Conservation (phyloP, 2,888 invertebrate genomes). For the Drosophila pegasa region DNA sequence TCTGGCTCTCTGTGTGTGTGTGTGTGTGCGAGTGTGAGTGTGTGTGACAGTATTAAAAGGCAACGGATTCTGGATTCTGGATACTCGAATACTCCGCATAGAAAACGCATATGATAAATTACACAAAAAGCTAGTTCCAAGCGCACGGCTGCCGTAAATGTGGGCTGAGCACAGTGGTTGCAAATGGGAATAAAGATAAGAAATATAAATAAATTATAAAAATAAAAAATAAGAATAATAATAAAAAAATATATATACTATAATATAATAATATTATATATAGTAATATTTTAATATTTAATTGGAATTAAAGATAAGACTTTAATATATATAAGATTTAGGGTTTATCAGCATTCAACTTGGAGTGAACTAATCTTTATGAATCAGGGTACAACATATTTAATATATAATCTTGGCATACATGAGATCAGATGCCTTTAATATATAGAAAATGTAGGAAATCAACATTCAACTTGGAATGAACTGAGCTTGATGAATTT, state of each 20-base stretch:
- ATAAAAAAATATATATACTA: background rate
- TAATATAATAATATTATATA: no score
- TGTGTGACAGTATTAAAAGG: constrained; percentile 72
- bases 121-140: constrained; percentile 32
- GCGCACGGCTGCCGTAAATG: constrained; percentile 29
- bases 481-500: no score
- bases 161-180: constrained; percentile 51
- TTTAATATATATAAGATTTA: no score
- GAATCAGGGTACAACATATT: no score
- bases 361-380: no score
- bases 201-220: background rate
- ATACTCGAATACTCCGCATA: constrained; percentile 46
- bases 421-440: no score
- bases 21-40: background rate
- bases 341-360: no score
- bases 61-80: constrained; percentile 27
- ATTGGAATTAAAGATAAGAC: no score
- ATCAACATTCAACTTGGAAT: no score
- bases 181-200: background rate
- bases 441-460: no score
- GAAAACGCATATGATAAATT: constrained; percentile 68
- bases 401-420: no score
- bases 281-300: no score
- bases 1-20: background rate
- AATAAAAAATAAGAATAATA: background rate